Evolutionary conservation across 1,140 invertebrate species (phyloP).

Genomic region (Cyclina sinensis): DNA sequence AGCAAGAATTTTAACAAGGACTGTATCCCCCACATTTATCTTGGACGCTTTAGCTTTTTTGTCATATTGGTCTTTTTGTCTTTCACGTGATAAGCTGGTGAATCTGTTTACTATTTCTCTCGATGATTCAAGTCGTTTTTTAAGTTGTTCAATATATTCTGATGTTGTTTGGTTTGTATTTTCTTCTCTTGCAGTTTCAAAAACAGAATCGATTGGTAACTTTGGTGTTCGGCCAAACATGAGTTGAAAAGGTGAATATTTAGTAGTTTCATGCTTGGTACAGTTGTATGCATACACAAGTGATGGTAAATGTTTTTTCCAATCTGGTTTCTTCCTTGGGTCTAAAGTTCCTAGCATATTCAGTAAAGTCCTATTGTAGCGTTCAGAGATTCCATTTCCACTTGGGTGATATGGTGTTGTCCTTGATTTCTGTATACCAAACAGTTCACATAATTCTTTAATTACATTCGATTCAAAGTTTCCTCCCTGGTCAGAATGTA

Average conservation of each 20-base stretch:
- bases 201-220: conserved; percentile 41
- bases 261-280: conserved; percentile 29
- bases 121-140: neutral
- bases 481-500: conserved; percentile 42
- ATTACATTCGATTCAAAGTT: conserved; percentile 11
- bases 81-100: neutral
- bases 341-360: too few relatives aligned
- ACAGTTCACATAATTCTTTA: too few relatives aligned
- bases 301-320: conserved; percentile 27
- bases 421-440: conserved; percentile 10
- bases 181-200: conserved; percentile 14
- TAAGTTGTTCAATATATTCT: neutral
- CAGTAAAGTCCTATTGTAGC: conserved; percentile 34
- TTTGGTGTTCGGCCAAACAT: conserved; percentile 43
- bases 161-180: neutral
- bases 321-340: conserved; percentile 40
- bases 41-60: neutral
- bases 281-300: conserved; percentile 29
- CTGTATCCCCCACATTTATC: neutral
- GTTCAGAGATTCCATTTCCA: too few relatives aligned
- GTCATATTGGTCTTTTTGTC: conserved; percentile 22
- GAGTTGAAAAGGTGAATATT: conserved; percentile 6
- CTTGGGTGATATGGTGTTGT: too few relatives aligned
- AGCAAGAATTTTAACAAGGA: too few relatives aligned
- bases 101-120: neutral